Evolutionary conservation across 2,797 vertebrate genomes (phyloP).

Genomic region (Aythya fuligula): DNA sequence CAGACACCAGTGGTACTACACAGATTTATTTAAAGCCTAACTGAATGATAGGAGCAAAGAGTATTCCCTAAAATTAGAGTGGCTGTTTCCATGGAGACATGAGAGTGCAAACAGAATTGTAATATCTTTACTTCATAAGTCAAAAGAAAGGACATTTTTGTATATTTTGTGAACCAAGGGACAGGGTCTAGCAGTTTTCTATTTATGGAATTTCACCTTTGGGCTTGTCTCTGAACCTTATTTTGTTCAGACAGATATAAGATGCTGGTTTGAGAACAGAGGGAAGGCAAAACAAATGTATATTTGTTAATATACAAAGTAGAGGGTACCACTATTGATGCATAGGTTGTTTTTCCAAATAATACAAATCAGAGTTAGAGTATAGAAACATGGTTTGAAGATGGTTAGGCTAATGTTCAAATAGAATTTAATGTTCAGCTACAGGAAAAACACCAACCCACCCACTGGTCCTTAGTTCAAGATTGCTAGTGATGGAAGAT

Average conservation of each 20-base stretch:
- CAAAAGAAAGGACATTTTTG: constrained; percentile 26
- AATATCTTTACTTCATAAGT: constrained; percentile 27
- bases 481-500: neutral
- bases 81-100: constrained; percentile 59
- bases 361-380: neutral
- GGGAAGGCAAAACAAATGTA: neutral
- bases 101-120: constrained; percentile 18
- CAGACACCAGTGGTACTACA: neutral
- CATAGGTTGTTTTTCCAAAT: neutral
- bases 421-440: neutral
- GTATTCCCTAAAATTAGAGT: constrained; percentile 48
- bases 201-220: neutral
- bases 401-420: neutral
- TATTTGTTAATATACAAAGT: neutral
- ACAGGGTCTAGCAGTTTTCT: neutral
- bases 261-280: neutral
- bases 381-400: neutral
- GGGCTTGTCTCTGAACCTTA: neutral
- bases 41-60: constrained; percentile 1
- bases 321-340: neutral
- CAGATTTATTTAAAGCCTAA: constrained; percentile 14
- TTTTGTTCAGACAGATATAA: neutral
- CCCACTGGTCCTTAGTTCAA: neutral
- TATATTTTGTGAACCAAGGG: neutral
- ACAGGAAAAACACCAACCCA: neutral